A percentile compares a stretch with the other conserved stretches of the same genome.
phyloP scores from a whole-genome alignment of 2,113 vertebrate species.

The Glareola pratincola region DNA sequence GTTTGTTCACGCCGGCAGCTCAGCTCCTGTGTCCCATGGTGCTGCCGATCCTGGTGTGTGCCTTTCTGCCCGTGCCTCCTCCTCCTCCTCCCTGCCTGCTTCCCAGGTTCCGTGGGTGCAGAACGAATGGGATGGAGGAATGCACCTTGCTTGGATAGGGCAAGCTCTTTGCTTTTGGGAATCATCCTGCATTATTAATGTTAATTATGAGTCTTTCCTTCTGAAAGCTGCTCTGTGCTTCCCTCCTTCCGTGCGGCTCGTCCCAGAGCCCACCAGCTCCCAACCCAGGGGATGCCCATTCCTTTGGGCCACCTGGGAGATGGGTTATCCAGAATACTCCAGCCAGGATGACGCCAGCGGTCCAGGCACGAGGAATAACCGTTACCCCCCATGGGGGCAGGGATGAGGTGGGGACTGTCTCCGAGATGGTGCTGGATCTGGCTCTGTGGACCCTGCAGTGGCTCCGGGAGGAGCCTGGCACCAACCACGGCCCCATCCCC shows the following conservation, averaged over 20 bases:
- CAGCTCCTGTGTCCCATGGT: background rate
- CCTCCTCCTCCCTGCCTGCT: background rate
- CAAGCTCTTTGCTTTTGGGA: background rate
- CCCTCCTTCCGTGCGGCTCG: background rate
- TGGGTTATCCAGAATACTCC: background rate
- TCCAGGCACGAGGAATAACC: accelerated
- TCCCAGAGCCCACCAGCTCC: background rate
- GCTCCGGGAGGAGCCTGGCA: background rate
- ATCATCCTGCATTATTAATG: background rate
- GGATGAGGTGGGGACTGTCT: background rate
- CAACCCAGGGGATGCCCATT: accelerated
- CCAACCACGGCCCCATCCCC: accelerated
- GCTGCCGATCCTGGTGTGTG: background rate
- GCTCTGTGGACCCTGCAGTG: background rate
- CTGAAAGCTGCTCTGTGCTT: background rate
- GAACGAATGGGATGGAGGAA: background rate
- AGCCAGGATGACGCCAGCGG: background rate
- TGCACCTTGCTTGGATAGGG: background rate
- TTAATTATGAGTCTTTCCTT: background rate
- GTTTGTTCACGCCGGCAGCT: accelerated
- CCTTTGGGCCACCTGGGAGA: background rate
- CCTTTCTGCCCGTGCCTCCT: background rate
- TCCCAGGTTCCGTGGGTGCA: background rate
- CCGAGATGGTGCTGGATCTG: background rate
- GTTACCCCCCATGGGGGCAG: background rate